Conservation (phyloP, 2,797 vertebrate genomes). For the Nyctalus aviator region DNA sequence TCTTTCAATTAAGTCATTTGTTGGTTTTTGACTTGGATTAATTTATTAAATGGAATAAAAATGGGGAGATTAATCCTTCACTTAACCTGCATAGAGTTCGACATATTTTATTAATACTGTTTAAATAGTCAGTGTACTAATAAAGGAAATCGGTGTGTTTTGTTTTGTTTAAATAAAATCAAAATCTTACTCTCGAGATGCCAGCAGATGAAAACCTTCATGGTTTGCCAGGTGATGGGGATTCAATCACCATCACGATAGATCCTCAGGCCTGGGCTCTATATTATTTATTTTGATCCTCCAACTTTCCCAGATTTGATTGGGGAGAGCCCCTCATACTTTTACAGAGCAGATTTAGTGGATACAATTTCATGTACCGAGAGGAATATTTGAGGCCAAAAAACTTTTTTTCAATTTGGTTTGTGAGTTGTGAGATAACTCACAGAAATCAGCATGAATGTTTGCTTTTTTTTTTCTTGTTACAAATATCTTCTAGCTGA, state of each 20-base stretch:
- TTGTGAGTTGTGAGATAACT: not conserved
- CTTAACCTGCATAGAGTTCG: not conserved
- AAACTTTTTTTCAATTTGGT: not conserved
- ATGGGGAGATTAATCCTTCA: not conserved
- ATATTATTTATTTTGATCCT: constrained; percentile 31
- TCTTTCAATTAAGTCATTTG: not conserved
- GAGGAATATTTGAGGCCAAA: not conserved
- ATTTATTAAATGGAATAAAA: not conserved
- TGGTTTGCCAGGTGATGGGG: constrained; percentile 56
- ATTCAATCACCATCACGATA: not conserved
- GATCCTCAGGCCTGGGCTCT: not conserved
- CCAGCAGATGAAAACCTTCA: not conserved
- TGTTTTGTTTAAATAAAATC: constrained; percentile 47
- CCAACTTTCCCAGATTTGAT: constrained; percentile 26
- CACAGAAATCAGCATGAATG: constrained; percentile 42
- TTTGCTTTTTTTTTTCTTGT: not conserved
- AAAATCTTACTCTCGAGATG: not conserved
- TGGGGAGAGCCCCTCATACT: not conserved
- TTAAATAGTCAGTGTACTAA: not conserved
- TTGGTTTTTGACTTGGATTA: constrained; percentile 13
- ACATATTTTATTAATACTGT: not conserved
- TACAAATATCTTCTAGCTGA: not conserved
- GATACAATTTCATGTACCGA: constrained; percentile 8
- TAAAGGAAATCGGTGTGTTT: constrained; percentile 56
- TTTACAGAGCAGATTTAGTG: not conserved